Evolutionary conservation across 1,140 invertebrate species (phyloP), one percentile per base, ranked within the genome.

Genomic region (Paraescarpia echinospica): DNA sequence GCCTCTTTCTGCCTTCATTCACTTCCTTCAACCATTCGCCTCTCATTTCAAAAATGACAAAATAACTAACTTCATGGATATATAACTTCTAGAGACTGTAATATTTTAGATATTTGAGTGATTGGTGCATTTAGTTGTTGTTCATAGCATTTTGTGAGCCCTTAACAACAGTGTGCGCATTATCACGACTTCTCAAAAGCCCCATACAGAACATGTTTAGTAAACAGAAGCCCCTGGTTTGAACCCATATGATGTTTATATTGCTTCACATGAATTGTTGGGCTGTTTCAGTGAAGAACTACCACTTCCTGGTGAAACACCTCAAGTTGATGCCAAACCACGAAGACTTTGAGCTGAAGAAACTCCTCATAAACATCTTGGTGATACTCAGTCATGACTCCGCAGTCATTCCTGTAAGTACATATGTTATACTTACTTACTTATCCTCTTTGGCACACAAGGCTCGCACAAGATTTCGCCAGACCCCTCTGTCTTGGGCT

Each of bases 331-430:
- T 93, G 92, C 95, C 94, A 77, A 96, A 94, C 93, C 95, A 96
- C 94, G 96, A 96, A 94, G 96, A 96, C 93, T 96, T 96, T 95
- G 96, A 96, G 93, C 91, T 96, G 92, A 96, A 96, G 94, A 96
- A 96, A 92, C 94, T 96, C 18, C 94, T 96, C 33, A 95, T 96
- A 91, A 96, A 95, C 92, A 95, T 96, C 88, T 93, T 96, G 35
- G 95, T 95, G 2, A 94, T 95, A 8, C 93, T 96, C 9, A 95
- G 95, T 92, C 95, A 94, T 93, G 94, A 96, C 91, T 93, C 94
- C 0, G 94, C 94, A 35, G 94, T 94, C 14, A 93, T 96, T 33
- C 95, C 95, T 22, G 96, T 96, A 94, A 95, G 95, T 94, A 48
- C 9, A 33, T 5, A 41, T 41, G 33, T 33, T 91, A 34, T 8